Conservation (phyloP, 2,113 vertebrate genomes). For the Corydoras maculifer region DNA sequence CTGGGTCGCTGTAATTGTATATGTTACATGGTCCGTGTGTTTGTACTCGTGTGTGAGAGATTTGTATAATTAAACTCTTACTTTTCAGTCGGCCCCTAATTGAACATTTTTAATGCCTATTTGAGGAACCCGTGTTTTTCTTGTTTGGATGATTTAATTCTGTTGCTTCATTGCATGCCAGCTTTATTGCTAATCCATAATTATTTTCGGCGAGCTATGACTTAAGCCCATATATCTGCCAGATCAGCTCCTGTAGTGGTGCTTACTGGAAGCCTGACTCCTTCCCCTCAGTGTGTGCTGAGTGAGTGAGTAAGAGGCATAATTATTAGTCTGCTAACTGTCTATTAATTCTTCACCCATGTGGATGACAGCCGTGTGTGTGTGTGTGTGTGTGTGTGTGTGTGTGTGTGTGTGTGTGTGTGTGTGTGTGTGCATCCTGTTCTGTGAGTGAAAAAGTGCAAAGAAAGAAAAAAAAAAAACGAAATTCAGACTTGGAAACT, state of each 20-base stretch:
- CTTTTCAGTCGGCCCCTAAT: not conserved
- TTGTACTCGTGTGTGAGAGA: conserved; percentile 1
- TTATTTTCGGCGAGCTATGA: conserved; percentile 31
- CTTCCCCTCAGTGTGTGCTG: conserved; percentile 57
- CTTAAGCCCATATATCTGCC: conserved; percentile 46
- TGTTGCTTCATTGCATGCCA: conserved; percentile 5
- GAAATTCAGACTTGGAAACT: too few species aligned
- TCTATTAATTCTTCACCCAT: conserved; percentile 55
- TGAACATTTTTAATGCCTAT: not conserved
- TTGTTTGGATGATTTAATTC: not conserved
- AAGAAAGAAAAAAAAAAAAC: too few species aligned
- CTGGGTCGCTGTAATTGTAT: conserved; percentile 8
- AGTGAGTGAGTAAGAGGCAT: conserved; percentile 58
- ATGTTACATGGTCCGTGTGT: not conserved
- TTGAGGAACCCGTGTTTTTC: not conserved
- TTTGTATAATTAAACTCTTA: not conserved
- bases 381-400: conserved; percentile 35
- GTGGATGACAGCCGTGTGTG: conserved; percentile 43
- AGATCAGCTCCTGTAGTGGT: conserved; percentile 44
- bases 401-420: too few species aligned
- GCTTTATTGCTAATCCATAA: conserved; percentile 19
- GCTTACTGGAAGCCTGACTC: conserved; percentile 53
- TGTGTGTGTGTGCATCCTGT: conserved; percentile 23
- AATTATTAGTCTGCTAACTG: conserved; percentile 63
- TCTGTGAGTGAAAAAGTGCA: too few species aligned